phyloP scores from a whole-genome alignment of 2,113 vertebrate species.

The Isichthys henryi region DNA sequence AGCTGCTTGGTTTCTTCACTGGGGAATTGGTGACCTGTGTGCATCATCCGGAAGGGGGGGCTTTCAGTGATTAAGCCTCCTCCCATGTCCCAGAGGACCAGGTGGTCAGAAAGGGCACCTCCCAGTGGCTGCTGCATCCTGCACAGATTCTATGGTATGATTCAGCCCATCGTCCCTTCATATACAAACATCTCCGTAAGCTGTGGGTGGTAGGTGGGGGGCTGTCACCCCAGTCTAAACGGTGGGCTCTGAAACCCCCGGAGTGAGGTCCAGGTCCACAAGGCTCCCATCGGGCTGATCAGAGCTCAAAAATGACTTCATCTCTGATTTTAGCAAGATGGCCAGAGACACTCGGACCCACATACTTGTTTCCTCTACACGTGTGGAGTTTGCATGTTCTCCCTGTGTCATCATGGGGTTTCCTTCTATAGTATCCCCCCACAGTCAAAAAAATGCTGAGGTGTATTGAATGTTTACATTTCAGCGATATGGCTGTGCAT shows the following conservation, averaged over 20 bases:
- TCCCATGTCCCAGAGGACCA: not conserved
- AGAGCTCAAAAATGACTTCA: not conserved
- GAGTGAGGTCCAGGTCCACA: not conserved
- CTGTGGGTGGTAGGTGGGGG: not conserved
- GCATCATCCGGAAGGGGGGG: not conserved
- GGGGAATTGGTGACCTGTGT: not conserved
- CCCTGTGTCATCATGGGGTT: too few relatives aligned
- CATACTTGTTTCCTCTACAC: not conserved
- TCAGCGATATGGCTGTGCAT: too few relatives aligned
- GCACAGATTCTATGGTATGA: not conserved
- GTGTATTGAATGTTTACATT: too few relatives aligned
- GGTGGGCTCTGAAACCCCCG: not conserved
- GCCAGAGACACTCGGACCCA: not conserved
- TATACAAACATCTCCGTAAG: not conserved
- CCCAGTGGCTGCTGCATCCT: not conserved
- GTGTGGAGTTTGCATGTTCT: too few relatives aligned
- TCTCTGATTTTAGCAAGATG: not conserved
- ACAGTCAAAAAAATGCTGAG: too few relatives aligned
- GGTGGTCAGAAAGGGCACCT: not conserved
- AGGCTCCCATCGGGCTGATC: not conserved
- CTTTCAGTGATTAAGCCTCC: not conserved
- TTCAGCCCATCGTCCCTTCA: not conserved
- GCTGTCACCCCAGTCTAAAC: not conserved
- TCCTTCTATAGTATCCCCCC: too few relatives aligned
- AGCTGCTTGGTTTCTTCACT: not conserved